Base-by-base conservation (phyloP, 2,888 invertebrate genomes). In the Euphydryas editha region DNA sequence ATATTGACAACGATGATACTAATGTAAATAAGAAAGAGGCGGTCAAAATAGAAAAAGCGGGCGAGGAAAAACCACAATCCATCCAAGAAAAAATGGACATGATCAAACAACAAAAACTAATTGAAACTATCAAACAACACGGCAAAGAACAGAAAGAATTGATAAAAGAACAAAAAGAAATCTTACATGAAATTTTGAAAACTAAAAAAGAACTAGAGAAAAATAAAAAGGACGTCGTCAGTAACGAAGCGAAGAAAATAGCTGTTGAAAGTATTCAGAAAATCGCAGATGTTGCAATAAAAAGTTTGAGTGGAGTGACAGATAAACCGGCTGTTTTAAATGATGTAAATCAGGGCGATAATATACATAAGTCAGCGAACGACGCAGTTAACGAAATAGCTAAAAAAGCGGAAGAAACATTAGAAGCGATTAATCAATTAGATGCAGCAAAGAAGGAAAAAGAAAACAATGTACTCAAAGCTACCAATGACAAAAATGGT, bases 101-200 rank as follows among this genome's bases (percentile, higher is more conserved):
- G 51, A 78, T 87, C 0, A 92, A 93, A 75, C 88, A 92, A 76
- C 85, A 90, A 71, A 88, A 94, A 73, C 80, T 95, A 11, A 88
- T 95, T 39, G 94, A 95, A 80, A 94, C 95, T 18, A 90, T 96
- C 20, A 94, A 95, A 82, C 94, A 95, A 78, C 95, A 96, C 72
- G 94, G 95, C 65, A 92, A 94, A 79, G 95, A 95, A 78, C 95
- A 95, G 76, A 93, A 94, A 75, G 94, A 95, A 80, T 84, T 96
- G 69, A 90, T 96, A 39, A 93, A 95, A 73, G 95, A 96, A 78
- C 95, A 95, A 75, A 95, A 95, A 74, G 92, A 94, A 78, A 90
- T 95, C 67, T 80, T 95, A 55, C 87, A 94, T 70, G 94, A 95
- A 79, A 86, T 95, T 21, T 93, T 94, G 64, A 92, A 94, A 71